A percentile compares a stretch with the other conserved stretches of the same genome.
Evolutionary conservation across 1,140 invertebrate species (phyloP).

Genomic region (Halictus rubicundus): DNA sequence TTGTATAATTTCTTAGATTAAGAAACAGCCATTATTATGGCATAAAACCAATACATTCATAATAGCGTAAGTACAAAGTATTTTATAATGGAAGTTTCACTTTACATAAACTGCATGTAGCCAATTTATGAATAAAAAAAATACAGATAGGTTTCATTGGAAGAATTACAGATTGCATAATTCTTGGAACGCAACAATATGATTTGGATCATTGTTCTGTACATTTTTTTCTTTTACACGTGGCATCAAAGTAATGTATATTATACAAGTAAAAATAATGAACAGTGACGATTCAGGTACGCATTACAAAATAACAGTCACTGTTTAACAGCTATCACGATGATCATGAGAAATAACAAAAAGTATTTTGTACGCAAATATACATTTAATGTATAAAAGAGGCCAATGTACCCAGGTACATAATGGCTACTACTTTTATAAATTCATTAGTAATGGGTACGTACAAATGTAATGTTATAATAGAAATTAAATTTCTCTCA

Average conservation of each 20-base stretch:
- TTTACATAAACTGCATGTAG: slow-evolving; percentile 27
- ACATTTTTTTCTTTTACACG: slow-evolving; percentile 36
- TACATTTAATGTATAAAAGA: slow-evolving; percentile 41
- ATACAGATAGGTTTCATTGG: slow-evolving; percentile 23
- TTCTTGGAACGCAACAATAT: slow-evolving; percentile 24
- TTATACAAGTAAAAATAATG: slow-evolving; percentile 27
- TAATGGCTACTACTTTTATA: slow-evolving; percentile 37
- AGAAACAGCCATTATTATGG: slow-evolving; percentile 44
- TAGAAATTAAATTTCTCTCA: slow-evolving; percentile 30
- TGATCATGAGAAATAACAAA: slow-evolving; percentile 33
- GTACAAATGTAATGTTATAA: slow-evolving; percentile 35
- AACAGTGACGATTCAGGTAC: slow-evolving; percentile 20
- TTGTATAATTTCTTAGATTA: slow-evolving; percentile 43
- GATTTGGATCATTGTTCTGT: slow-evolving; percentile 15
- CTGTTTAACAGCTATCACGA: not conserved
- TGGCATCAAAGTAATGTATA: slow-evolving; percentile 21
- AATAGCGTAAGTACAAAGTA: slow-evolving; percentile 35
- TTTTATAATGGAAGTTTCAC: slow-evolving; percentile 32
- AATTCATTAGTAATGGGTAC: slow-evolving; percentile 10
- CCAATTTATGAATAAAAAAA: slow-evolving; percentile 43
- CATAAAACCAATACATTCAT: slow-evolving; percentile 35
- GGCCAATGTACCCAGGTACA: slow-evolving; percentile 27
- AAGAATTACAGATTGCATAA: slow-evolving; percentile 24
- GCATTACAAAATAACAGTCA: slow-evolving; percentile 43
- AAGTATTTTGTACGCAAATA: slow-evolving; percentile 41